Percentiles rank a stretch among this genome's conserved stretches.
Evolutionary conservation across 2,797 vertebrate genomes (phyloP).

Genomic region (Phrynocephalus forsythii): DNA sequence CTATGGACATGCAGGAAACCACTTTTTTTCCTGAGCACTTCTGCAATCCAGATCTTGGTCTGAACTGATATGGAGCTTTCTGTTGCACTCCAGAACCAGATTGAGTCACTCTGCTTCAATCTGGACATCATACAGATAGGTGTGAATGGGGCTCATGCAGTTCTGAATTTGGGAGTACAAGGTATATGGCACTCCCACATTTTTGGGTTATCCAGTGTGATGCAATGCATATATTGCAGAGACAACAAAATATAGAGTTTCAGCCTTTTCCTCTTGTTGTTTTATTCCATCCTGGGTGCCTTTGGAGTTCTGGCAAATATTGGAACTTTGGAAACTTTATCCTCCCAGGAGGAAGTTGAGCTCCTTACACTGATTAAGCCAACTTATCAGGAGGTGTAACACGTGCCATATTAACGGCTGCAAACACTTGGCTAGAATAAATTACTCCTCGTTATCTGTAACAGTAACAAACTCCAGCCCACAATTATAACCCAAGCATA

Average conservation of each 20-base stretch:
- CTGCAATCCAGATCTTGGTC: too few relatives aligned
- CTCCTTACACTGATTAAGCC: constrained; percentile 22
- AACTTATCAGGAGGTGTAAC: constrained; percentile 11
- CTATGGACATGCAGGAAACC: too few relatives aligned
- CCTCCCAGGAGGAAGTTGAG: not conserved
- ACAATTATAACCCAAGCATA: not conserved
- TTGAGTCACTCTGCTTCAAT: too few relatives aligned
- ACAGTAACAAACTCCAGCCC: constrained; percentile 5
- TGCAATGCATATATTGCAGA: not conserved
- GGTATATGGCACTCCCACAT: too few relatives aligned
- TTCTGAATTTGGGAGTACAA: too few relatives aligned
- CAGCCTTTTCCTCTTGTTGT: not conserved
- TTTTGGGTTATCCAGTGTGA: too few relatives aligned
- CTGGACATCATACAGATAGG: too few relatives aligned
- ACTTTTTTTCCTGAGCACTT: too few relatives aligned
- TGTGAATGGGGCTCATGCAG: too few relatives aligned
- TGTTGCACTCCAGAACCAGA: too few relatives aligned
- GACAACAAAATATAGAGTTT: not conserved
- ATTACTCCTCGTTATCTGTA: constrained; percentile 30
- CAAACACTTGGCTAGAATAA: constrained; percentile 15
- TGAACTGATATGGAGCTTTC: too few relatives aligned
- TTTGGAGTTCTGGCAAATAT: not conserved
- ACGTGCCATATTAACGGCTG: constrained; percentile 15
- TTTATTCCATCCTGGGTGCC: not conserved
- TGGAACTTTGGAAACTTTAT: not conserved